phyloP scores from a whole-genome alignment of 2,888 invertebrate genomes.

The Hirtodrosophila confusa region DNA sequence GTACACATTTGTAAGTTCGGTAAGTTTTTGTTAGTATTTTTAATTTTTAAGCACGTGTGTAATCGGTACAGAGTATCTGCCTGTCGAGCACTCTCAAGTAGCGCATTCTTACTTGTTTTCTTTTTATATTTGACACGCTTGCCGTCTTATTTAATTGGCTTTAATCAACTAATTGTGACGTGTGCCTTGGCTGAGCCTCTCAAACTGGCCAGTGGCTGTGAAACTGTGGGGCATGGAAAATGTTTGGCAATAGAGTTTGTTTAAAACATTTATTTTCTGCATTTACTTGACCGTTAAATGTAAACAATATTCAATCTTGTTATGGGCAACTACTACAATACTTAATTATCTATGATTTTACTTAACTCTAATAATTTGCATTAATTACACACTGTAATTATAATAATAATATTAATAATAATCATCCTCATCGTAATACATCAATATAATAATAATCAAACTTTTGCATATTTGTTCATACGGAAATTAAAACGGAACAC shows the following conservation, averaged over 20 bases:
- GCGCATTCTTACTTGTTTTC: conserved; percentile 6
- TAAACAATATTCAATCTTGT: conserved; percentile 78
- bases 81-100: too few species aligned
- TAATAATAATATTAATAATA: conserved; percentile 33
- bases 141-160: conserved; percentile 59
- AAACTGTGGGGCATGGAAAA: conserved; percentile 15
- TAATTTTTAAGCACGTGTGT: too few species aligned
- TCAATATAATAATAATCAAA: conserved; percentile 68
- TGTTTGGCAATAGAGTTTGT: conserved; percentile 43
- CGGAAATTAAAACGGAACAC: conserved; percentile 69
- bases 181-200: conserved; percentile 9
- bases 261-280: conserved; percentile 79
- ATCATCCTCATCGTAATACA: conserved; percentile 49
- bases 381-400: conserved; percentile 77
- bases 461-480: conserved; percentile 68
- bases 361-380: conserved; percentile 69
- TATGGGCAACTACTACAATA: conserved; percentile 74
- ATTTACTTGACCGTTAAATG: conserved; percentile 67
- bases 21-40: too few species aligned
- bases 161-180: conserved; percentile 53
- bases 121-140: conserved; percentile 29
- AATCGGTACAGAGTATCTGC: too few species aligned
- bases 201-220: conserved; percentile 12
- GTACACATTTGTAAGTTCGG: too few species aligned
- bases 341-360: conserved; percentile 63